Conservation (phyloP, 2,113 vertebrate species). For the Aegithalos caudatus region DNA sequence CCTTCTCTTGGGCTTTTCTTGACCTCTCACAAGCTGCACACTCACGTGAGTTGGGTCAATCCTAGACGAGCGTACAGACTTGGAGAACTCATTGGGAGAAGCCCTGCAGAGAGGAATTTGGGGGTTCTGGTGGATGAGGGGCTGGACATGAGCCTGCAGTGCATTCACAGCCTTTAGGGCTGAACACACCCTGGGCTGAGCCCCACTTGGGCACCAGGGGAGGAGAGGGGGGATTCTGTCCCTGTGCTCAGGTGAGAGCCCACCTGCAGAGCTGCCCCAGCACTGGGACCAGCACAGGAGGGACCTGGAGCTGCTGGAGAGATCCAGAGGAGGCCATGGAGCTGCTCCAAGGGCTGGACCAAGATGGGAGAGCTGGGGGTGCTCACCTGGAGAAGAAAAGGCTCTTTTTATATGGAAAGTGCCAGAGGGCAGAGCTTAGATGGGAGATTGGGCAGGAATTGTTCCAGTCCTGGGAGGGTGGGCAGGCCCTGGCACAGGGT, state of each 20-base stretch:
- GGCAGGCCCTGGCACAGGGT: neutral
- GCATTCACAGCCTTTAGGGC: neutral
- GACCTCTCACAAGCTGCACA: fast-evolving
- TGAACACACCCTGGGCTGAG: neutral
- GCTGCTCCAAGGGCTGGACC: fast-evolving
- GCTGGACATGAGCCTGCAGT: neutral
- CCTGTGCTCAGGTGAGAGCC: neutral
- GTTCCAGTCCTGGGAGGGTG: fast-evolving
- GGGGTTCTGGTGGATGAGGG: neutral
- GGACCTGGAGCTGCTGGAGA: neutral
- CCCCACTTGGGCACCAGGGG: neutral
- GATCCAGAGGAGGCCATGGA: fast-evolving
- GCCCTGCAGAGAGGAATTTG: neutral
- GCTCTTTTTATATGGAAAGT: neutral
- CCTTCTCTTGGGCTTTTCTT: neutral
- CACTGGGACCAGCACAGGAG: neutral
- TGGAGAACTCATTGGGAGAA: neutral
- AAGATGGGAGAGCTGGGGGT: neutral
- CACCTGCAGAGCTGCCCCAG: neutral
- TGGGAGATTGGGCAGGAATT: neutral
- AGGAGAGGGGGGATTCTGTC: neutral
- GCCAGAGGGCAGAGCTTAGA: fast-evolving
- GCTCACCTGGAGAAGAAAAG: neutral
- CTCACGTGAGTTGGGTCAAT: fast-evolving
- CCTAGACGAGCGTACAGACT: neutral